Conservation (phyloP, 2,888 invertebrate genomes). For the Troides helena region DNA sequence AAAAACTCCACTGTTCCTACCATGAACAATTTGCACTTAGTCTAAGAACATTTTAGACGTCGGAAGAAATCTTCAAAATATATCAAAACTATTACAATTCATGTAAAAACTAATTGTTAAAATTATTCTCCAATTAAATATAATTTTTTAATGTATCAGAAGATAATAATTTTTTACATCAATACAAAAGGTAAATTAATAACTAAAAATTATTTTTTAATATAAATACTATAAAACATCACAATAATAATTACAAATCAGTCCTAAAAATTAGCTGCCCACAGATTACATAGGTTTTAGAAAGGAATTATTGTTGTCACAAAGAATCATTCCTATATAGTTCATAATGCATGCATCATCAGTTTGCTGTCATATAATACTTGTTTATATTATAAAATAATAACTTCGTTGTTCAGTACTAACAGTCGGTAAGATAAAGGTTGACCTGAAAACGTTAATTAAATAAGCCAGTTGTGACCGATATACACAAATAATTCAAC, state of each 20-base stretch:
- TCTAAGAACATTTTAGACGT: constrained; percentile 25
- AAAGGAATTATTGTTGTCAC: neutral
- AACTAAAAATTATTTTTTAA: constrained; percentile 7
- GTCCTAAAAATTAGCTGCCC: constrained; percentile 20
- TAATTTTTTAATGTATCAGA: neutral
- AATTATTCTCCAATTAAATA: neutral
- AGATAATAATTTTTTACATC: neutral
- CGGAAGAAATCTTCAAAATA: constrained; percentile 20
- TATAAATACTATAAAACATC: constrained; percentile 22
- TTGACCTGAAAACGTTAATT: constrained; percentile 23
- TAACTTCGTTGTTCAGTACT: constrained; percentile 55
- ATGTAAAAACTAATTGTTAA: constrained; percentile 17
- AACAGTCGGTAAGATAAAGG: constrained; percentile 50
- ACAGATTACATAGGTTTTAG: neutral
- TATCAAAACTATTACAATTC: constrained; percentile 23
- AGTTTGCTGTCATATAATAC: constrained; percentile 25
- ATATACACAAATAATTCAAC: constrained; percentile 35
- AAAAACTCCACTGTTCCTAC: constrained; percentile 23
- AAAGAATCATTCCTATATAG: neutral
- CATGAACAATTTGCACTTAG: constrained; percentile 19
- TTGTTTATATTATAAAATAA: constrained; percentile 42
- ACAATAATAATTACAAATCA: constrained; percentile 30
- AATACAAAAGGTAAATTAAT: neutral
- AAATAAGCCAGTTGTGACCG: constrained; percentile 30
- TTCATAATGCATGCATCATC: neutral